A percentile compares a stretch with the other conserved stretches of the same genome.
Evolutionary conservation across 2,797 vertebrate species (phyloP).

Genomic region (Dipus sagitta): DNA sequence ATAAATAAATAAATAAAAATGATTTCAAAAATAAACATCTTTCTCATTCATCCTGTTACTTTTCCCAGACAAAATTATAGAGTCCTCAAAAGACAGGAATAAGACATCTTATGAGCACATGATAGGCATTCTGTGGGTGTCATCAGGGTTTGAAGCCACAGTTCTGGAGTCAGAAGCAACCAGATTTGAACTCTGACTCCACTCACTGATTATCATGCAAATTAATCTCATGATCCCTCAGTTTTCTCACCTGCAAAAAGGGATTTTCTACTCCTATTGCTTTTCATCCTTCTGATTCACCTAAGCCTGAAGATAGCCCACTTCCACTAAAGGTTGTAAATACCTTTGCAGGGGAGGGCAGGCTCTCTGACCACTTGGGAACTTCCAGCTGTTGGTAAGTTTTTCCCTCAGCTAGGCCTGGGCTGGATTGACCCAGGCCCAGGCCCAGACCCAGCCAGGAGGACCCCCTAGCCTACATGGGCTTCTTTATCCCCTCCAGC

Average conservation of each 20-base stretch:
- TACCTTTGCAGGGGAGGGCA: no score
- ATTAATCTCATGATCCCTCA: background rate
- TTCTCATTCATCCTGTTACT: background rate
- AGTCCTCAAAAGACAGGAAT: background rate
- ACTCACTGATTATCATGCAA: background rate
- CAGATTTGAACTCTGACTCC: background rate
- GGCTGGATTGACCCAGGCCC: no score
- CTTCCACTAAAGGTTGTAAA: no score
- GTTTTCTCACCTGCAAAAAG: constrained; percentile 46
- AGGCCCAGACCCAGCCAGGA: no score
- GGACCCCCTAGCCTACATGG: no score
- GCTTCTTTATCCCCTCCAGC: no score
- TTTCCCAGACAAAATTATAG: background rate
- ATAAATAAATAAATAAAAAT: background rate
- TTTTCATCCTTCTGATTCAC: background rate
- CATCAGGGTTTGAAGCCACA: background rate
- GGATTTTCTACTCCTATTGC: background rate
- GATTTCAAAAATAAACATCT: background rate
- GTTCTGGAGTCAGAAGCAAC: background rate
- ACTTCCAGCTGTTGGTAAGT: no score
- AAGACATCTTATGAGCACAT: background rate
- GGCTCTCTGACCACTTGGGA: no score
- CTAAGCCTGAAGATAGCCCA: no score
- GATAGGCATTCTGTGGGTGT: background rate
- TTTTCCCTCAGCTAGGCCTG: no score